Base-by-base conservation (phyloP, 2,888 invertebrate genomes). In the Harpalus rubripes region DNA sequence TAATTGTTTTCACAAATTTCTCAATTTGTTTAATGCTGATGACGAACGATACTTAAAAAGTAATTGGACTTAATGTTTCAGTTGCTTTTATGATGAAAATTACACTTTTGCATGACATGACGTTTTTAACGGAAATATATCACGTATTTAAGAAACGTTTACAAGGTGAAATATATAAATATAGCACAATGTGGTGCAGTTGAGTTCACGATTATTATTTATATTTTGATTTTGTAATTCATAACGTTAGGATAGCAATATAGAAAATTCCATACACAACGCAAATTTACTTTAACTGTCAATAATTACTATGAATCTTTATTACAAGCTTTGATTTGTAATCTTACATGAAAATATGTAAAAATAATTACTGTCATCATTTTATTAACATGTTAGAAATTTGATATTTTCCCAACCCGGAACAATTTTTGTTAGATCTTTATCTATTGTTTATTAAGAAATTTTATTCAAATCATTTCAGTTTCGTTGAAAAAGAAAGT, bases 1-100 rank as follows among this genome's bases (percentile, higher is more conserved):
- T 74, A 59, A 82, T 82, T 81, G 65, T 81, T 63, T 68, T 4
- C 22, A 32, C 58, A 58, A 78, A 78, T 78, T 78, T 78, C 78
- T 78, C 78, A 78, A 78, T 78, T 58, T 78, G 72, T 74, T 44
- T 74, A 44, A 56, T 58, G 76, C 12, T 76, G 58, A 78, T 58
- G 78, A 78, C 78, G 78, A 58, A 22, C 56, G 58, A 58, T 56
- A 78, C 58, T 78, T 58, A 44, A 78, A 78, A 56, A 78, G 58
- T 78, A 78, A 78, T 78, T 78, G 78, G 56, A 26, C 56, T 78
- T 78, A 78, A 78, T 78, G 22, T 74, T 44, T 74, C 5, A 12
- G 16, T 74, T 41, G 44, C 52, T 74, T 74, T 44, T 10, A 44
- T 74, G 72, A 18, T 10, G 68, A 39, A 72, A 63, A 63, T 52